Percentiles rank a stretch among this genome's conserved stretches.
These are phyloP conservation scores for Hyles lineata DNA, from an alignment of 2,888 invertebrate genomes.

Conservation along the genomic window DNA sequence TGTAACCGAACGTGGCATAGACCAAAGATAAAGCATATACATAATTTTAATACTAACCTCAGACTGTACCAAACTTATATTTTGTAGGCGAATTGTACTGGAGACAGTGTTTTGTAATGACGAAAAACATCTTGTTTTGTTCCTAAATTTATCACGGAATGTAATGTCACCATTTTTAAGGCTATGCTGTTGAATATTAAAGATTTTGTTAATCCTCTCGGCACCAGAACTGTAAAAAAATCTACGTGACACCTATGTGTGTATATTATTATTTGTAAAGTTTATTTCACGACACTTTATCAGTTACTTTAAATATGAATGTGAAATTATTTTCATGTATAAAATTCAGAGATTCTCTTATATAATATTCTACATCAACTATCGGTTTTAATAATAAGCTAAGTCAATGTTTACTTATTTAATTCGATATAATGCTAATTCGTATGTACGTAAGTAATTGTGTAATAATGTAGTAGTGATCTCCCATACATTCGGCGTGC, in stretches of 20 bases:
- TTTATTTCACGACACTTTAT: slow-evolving; percentile 2
- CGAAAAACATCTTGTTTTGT: slow-evolving; percentile 23
- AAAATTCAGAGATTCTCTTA: slow-evolving; percentile 58
- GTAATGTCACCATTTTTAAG: slow-evolving; percentile 21
- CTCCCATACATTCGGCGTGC: slow-evolving; percentile 81
- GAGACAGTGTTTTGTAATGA: slow-evolving; percentile 41
- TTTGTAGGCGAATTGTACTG: slow-evolving; percentile 70
- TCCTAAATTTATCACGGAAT: slow-evolving; percentile 18
- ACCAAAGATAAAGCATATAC: slow-evolving; percentile 83
- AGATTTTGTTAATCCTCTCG: slow-evolving; percentile 23
- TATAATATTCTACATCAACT: slow-evolving; percentile 67
- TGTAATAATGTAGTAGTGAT: slow-evolving; percentile 83
- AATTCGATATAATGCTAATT: slow-evolving; percentile 81
- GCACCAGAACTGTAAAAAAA: slow-evolving; percentile 19
- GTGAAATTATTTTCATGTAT: slow-evolving; percentile 42
- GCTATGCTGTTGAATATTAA: slow-evolving; percentile 21
- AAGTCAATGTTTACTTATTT: slow-evolving; percentile 85
- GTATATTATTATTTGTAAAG: slow-evolving; percentile 24
- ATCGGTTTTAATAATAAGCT: slow-evolving; percentile 82
- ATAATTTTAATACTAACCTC: slow-evolving; percentile 81
- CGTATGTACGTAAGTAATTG: slow-evolving; percentile 75
- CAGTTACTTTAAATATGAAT: slow-evolving; percentile 34
- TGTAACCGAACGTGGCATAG: slow-evolving; percentile 77
- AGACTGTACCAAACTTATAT: slow-evolving; percentile 82
- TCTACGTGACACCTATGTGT: background rate